phyloP scores from a whole-genome alignment of 2,888 invertebrate species.

The Lamellibrachia satsuma region DNA sequence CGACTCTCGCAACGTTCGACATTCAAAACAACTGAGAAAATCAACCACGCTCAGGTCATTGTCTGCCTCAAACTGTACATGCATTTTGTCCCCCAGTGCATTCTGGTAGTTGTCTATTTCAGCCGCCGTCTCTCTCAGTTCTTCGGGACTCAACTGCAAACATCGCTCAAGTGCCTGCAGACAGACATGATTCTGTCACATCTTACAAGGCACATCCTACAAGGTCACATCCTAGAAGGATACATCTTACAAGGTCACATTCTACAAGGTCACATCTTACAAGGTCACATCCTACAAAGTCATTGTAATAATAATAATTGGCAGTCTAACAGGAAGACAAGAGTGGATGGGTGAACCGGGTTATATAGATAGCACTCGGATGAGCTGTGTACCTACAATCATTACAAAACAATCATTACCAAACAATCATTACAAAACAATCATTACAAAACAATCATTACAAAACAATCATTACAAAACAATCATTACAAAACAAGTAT shows the following conservation, averaged over 20 bases:
- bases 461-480: no score
- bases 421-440: no score
- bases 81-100: background rate
- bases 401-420: no score
- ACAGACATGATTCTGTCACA: background rate
- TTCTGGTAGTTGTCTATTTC: constrained; percentile 32
- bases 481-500: no score
- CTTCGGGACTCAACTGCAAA: constrained; percentile 24
- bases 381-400: no score
- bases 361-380: no score
- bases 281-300: background rate
- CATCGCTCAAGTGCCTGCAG: constrained; percentile 22
- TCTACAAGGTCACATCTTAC: background rate
- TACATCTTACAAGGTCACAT: background rate
- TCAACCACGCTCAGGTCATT: constrained; percentile 45
- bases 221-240: background rate
- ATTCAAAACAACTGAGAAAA: constrained; percentile 58
- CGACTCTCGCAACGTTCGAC: constrained; percentile 28
- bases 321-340: no score
- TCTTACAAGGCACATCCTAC: background rate
- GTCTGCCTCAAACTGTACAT: constrained; percentile 30
- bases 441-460: no score
- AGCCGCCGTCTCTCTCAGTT: constrained; percentile 21
- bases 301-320: background rate
- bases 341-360: no score